A percentile compares a stretch with the other conserved stretches of the same genome.
Conservation (phyloP, 2,888 invertebrate species). For the Fragum fragum region DNA sequence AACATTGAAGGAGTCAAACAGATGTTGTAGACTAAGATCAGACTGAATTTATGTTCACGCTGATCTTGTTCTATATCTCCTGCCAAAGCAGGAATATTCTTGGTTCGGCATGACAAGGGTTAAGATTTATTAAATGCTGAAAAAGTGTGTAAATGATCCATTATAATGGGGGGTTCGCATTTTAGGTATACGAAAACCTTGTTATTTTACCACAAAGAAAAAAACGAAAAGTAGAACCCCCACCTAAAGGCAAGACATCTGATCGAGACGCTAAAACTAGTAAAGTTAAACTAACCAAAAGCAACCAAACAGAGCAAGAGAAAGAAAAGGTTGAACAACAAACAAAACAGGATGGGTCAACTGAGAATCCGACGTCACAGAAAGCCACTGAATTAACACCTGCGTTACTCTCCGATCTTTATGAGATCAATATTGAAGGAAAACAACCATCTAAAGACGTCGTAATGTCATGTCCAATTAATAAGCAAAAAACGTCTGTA, state of each 20-base stretch:
- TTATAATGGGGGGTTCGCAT: background rate
- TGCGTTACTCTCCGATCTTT: slow-evolving; percentile 14
- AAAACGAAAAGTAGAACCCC: background rate
- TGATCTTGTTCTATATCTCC: too few relatives aligned
- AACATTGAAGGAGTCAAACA: too few relatives aligned
- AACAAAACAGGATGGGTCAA: background rate
- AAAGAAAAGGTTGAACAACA: background rate
- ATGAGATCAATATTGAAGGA: slow-evolving; percentile 30
- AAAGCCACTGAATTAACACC: background rate
- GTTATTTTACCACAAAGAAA: slow-evolving; percentile 5
- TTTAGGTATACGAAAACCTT: slow-evolving; percentile 16
- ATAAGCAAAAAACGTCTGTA: background rate
- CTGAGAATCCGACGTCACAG: background rate
- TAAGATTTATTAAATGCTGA: too few relatives aligned
- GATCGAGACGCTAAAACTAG: background rate
- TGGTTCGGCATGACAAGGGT: too few relatives aligned
- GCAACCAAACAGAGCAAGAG: background rate
- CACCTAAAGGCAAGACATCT: background rate
- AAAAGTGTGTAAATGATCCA: too few relatives aligned
- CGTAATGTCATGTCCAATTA: slow-evolving; percentile 1
- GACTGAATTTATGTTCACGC: too few relatives aligned
- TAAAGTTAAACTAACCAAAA: background rate
- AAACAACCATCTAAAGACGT: slow-evolving; percentile 20
- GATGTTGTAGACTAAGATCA: too few relatives aligned
- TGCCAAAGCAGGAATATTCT: too few relatives aligned